Evolutionary conservation across 1,140 invertebrate species (phyloP).

Genomic region (Nephila pilipes): DNA sequence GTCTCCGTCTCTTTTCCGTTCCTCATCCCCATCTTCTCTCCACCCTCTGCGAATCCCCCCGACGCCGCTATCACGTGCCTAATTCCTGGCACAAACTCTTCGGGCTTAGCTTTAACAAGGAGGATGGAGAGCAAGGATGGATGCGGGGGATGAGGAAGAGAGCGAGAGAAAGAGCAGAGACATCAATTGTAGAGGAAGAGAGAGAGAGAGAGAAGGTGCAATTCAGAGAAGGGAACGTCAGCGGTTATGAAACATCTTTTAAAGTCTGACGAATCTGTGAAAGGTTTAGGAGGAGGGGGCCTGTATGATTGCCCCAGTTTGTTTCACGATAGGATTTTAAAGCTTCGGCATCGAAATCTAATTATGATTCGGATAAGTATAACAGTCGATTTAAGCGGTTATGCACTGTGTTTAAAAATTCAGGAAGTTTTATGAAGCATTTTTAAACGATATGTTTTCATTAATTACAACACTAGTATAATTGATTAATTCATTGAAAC

Average conservation of each 20-base stretch:
- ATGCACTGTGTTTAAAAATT: not conserved
- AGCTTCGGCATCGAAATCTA: not conserved
- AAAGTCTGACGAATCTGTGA: constrained; percentile 76
- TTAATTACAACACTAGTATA: too few species aligned
- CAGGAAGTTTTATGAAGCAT: too few species aligned
- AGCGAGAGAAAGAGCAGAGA: constrained; percentile 70
- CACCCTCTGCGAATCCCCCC: constrained; percentile 42
- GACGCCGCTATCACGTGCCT: constrained; percentile 74
- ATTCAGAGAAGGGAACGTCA: constrained; percentile 70
- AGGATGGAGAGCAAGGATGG: constrained; percentile 62
- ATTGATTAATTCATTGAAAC: too few species aligned
- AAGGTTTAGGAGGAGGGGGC: constrained; percentile 55
- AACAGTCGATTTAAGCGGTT: not conserved
- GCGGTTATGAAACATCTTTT: constrained; percentile 77
- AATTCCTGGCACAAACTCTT: constrained; percentile 77
- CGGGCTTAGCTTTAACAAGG: constrained; percentile 77
- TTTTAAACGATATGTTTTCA: too few species aligned
- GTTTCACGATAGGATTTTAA: constrained; percentile 40
- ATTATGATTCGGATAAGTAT: not conserved
- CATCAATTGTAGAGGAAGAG: constrained; percentile 71
- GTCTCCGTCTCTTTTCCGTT: constrained; percentile 56
- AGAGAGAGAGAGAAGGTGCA: constrained; percentile 52
- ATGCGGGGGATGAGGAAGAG: constrained; percentile 54
- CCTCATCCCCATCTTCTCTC: not conserved
- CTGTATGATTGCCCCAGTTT: constrained; percentile 22